These are phyloP conservation scores for Neoaliturus tenellus DNA, from an alignment of 2,888 invertebrate species.

Conservation along the genomic window DNA sequence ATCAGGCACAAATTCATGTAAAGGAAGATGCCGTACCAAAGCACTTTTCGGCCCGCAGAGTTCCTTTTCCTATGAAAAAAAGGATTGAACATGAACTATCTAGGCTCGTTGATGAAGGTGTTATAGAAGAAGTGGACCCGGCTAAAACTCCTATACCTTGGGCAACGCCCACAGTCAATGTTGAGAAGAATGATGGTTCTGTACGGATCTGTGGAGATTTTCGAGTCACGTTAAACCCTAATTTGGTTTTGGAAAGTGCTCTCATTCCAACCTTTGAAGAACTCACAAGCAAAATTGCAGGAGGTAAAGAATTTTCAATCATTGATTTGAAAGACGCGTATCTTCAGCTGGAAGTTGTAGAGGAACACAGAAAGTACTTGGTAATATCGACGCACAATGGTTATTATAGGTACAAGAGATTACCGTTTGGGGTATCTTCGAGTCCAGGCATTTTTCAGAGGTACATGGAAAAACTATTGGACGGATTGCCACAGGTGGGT, in stretches of 20 bases:
- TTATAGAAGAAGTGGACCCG: constrained; percentile 9
- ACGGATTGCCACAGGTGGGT: not conserved
- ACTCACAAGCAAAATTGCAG: not conserved
- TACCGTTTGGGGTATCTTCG: not conserved
- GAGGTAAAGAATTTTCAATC: not conserved
- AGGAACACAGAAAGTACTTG: not conserved
- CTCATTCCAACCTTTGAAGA: not conserved
- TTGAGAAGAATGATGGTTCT: not conserved
- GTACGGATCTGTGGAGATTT: constrained; percentile 22
- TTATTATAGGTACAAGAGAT: not conserved
- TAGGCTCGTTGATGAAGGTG: not conserved
- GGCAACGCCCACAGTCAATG: not conserved
- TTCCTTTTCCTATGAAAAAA: not conserved
- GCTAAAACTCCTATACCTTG: not conserved
- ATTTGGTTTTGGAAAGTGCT: not conserved
- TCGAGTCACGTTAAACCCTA: not conserved
- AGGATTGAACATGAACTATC: not conserved
- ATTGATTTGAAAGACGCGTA: constrained; percentile 9
- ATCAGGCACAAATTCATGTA: not conserved
- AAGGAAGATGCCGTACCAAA: not conserved
- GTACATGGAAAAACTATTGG: not conserved
- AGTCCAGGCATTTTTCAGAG: not conserved
- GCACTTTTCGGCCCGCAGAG: not conserved
- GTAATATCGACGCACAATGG: not conserved
- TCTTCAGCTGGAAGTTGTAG: not conserved